Conservation (phyloP, 64 coral and sea anemone genomes). For the Acropora yongei region DNA sequence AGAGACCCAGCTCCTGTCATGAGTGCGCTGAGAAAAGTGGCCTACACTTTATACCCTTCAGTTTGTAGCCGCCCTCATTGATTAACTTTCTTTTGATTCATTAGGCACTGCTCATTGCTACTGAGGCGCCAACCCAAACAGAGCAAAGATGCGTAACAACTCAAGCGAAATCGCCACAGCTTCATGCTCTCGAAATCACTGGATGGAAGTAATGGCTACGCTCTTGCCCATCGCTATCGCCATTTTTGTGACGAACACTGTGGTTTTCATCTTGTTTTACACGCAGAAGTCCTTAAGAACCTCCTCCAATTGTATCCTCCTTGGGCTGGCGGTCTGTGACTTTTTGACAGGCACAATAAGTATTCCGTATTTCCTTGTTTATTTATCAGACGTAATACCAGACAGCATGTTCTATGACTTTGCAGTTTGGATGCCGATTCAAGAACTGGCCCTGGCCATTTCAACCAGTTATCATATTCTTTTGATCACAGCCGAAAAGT, state of each 20-base stretch:
- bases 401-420: background rate
- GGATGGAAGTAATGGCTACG: background rate
- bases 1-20: no score
- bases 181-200: no score
- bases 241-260: slow-evolving; percentile 59
- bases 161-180: no score
- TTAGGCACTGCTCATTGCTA: no score
- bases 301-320: slow-evolving; percentile 57
- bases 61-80: no score
- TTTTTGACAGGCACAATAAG: slow-evolving; percentile 66
- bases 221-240: slow-evolving; percentile 47
- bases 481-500: slow-evolving; percentile 56
- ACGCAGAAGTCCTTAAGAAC: slow-evolving; percentile 38
- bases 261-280: slow-evolving; percentile 67
- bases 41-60: no score
- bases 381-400: background rate
- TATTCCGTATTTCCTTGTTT: slow-evolving; percentile 43
- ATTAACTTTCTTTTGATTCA: no score
- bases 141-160: no score
- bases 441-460: background rate
- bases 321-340: slow-evolving; percentile 71
- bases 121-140: no score
- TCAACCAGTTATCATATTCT: slow-evolving; percentile 64
- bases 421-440: background rate
- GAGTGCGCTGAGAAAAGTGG: no score